Conservation (phyloP, 2,797 vertebrate genomes). For the Merluccius polli region DNA sequence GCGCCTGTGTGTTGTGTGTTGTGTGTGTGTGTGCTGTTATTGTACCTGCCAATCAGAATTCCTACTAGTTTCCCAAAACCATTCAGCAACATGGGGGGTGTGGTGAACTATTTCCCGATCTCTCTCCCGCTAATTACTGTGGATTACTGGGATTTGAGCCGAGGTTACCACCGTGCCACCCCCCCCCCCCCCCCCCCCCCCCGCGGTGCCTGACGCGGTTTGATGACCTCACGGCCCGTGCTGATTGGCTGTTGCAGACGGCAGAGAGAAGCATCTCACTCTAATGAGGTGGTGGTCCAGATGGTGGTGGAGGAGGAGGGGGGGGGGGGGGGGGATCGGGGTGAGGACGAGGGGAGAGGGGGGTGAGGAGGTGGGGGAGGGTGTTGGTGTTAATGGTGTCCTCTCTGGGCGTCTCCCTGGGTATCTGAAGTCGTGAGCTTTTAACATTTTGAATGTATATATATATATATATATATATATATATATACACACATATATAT, state of each 20-base stretch:
- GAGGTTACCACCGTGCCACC: neutral
- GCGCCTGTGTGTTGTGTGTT: neutral
- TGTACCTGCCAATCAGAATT: neutral
- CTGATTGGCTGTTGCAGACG: neutral
- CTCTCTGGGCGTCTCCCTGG: neutral
- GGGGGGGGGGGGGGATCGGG: neutral
- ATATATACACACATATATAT: too few relatives aligned
- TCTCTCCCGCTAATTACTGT: neutral
- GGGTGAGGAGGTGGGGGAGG: neutral
- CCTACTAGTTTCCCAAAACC: neutral
- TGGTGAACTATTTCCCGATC: neutral
- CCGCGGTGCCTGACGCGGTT: neutral
- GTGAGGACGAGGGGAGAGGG: neutral
- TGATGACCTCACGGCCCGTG: neutral
- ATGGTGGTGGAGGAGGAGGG: neutral
- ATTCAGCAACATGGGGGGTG: neutral
- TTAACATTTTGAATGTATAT: too few relatives aligned
- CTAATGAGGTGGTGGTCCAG: conserved; percentile 1
- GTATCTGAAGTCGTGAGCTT: too few relatives aligned
- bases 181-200: neutral
- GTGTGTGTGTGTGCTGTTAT: neutral
- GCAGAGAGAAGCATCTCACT: neutral
- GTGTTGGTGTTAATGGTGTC: neutral
- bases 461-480: too few relatives aligned
- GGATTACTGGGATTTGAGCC: neutral